These are phyloP conservation scores for Lasioglossum leucozonium DNA, from an alignment of 2,888 invertebrate genomes.

Conservation along the genomic window DNA sequence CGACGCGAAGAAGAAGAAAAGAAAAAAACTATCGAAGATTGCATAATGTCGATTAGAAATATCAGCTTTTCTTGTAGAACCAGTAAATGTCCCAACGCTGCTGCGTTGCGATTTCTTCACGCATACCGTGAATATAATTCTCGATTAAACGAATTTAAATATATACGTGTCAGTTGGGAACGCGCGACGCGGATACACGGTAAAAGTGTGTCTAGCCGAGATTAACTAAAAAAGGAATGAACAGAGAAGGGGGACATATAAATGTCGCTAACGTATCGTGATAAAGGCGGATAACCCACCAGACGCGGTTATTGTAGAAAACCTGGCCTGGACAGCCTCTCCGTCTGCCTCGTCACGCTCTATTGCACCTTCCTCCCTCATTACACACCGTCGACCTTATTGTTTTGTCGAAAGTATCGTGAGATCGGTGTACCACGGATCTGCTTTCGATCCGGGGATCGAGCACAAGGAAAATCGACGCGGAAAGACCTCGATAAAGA, in stretches of 20 bases:
- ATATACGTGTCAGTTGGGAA: neutral
- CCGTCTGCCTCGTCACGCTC: constrained; percentile 72
- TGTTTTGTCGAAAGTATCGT: constrained; percentile 76
- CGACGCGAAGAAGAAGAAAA: neutral
- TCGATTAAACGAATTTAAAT: neutral
- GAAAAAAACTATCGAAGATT: neutral
- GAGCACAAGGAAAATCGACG: constrained; percentile 24
- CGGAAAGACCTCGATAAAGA: neutral
- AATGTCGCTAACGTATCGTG: constrained; percentile 51
- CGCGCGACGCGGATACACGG: neutral
- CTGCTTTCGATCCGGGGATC: constrained; percentile 50
- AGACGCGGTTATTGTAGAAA: constrained; percentile 48
- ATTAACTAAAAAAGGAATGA: neutral
- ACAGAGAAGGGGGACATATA: constrained; percentile 27
- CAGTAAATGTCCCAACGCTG: neutral
- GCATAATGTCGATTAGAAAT: neutral
- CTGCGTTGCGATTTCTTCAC: neutral
- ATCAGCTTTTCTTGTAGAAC: neutral
- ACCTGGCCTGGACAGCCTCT: constrained; percentile 49
- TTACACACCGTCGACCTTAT: constrained; percentile 79
- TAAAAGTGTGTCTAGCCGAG: neutral
- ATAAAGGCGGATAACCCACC: constrained; percentile 23
- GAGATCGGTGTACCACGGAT: constrained; percentile 33
- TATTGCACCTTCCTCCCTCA: constrained; percentile 78
- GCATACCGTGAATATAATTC: neutral